Conservation (phyloP, 2,888 invertebrate genomes). For the Pomacea canaliculata region DNA sequence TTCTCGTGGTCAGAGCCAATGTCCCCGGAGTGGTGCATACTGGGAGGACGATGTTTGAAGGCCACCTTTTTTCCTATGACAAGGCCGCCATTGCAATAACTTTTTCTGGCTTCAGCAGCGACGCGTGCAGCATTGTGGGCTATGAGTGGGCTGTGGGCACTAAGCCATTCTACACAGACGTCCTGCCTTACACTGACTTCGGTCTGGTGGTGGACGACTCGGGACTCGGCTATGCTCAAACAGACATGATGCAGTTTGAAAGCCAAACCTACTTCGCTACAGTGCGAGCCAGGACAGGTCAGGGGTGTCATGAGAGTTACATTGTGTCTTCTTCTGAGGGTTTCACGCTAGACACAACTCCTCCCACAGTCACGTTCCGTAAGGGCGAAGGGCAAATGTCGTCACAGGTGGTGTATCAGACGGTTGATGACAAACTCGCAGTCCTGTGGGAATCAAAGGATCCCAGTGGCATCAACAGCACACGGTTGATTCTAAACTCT, state of each 20-base stretch:
- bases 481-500: neutral
- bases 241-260: slow-evolving; percentile 42
- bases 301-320: slow-evolving; percentile 42
- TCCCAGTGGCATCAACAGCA: slow-evolving; percentile 9
- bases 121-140: slow-evolving; percentile 46
- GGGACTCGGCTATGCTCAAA: slow-evolving; percentile 47
- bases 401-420: slow-evolving; percentile 22
- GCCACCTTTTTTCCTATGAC: slow-evolving; percentile 37
- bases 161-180: slow-evolving; percentile 45
- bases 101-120: slow-evolving; percentile 53
- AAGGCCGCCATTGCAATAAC: slow-evolving; percentile 47
- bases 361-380: slow-evolving; percentile 31
- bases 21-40: slow-evolving; percentile 48
- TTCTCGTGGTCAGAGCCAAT: slow-evolving; percentile 34
- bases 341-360: slow-evolving; percentile 40
- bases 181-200: slow-evolving; percentile 46
- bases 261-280: slow-evolving; percentile 45
- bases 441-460: slow-evolving; percentile 9
- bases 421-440: slow-evolving; percentile 3
- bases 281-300: slow-evolving; percentile 50
- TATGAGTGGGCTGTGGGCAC: slow-evolving; percentile 57
- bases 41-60: slow-evolving; percentile 36
- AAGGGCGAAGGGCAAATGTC: neutral
- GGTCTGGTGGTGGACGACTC: slow-evolving; percentile 49
- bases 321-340: slow-evolving; percentile 53